These are phyloP conservation scores for Morone saxatilis DNA, from an alignment of 2,113 vertebrate species.

Conservation along the genomic window DNA sequence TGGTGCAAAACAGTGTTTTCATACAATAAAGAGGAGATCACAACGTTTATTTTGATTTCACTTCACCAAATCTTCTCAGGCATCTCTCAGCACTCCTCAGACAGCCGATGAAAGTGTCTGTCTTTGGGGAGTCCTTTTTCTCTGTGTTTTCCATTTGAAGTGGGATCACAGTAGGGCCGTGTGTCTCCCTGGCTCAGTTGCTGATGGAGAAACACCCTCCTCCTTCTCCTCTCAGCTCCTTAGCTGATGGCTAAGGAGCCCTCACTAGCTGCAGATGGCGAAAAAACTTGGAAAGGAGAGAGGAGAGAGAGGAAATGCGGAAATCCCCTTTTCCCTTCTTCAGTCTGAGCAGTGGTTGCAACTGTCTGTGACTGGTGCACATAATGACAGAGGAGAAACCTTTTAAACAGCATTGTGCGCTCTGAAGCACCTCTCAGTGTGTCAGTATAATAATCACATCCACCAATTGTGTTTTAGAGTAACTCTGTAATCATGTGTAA, in stretches of 20 bases:
- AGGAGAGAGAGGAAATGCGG: constrained; percentile 33
- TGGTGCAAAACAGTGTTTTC: constrained; percentile 41
- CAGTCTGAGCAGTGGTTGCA: constrained; percentile 34
- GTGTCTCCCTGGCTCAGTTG: constrained; percentile 61
- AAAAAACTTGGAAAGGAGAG: constrained; percentile 34
- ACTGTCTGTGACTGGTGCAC: constrained; percentile 41
- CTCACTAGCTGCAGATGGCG: constrained; percentile 50
- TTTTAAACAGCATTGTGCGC: constrained; percentile 36
- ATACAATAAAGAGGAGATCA: constrained; percentile 47
- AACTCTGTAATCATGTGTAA: constrained; percentile 47
- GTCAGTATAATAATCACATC: constrained; percentile 54
- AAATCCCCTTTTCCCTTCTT: constrained; percentile 67
- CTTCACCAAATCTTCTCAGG: constrained; percentile 61
- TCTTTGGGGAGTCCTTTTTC: constrained; percentile 60
- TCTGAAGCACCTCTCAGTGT: constrained; percentile 16
- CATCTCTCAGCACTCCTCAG: constrained; percentile 55
- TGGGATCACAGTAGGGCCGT: constrained; percentile 59
- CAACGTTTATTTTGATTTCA: constrained; percentile 70
- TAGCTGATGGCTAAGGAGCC: constrained; percentile 45
- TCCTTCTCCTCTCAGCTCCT: constrained; percentile 21
- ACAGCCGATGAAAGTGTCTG: constrained; percentile 57
- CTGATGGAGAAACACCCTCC: constrained; percentile 56
- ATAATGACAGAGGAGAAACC: constrained; percentile 73
- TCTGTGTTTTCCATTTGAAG: constrained; percentile 69
- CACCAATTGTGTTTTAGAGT: constrained; percentile 32